These are phyloP conservation scores for Saccopteryx leptura DNA, from an alignment of 2,113 vertebrate species.

Conservation along the genomic window DNA sequence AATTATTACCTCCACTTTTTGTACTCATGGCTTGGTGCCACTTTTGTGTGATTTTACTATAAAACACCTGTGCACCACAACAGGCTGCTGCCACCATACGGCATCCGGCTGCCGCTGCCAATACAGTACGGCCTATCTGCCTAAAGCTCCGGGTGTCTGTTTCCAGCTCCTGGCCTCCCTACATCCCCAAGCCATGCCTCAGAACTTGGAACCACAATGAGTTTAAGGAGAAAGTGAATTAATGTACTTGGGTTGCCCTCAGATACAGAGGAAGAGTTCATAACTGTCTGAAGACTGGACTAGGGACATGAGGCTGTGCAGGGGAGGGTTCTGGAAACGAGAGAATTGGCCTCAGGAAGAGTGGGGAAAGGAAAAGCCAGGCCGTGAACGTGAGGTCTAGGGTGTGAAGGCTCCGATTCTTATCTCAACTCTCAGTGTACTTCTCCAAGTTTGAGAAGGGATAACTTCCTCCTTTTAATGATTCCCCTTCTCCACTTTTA, in stretches of 20 bases:
- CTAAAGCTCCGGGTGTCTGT: too few species aligned
- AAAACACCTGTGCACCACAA: too few species aligned
- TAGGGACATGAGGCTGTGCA: neutral
- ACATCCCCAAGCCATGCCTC: too few species aligned
- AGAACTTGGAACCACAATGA: neutral
- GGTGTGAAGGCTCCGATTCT: neutral
- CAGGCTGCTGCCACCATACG: too few species aligned
- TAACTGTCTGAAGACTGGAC: neutral
- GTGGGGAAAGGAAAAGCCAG: neutral
- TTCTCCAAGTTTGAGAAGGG: neutral
- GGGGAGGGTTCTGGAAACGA: neutral
- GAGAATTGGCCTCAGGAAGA: neutral
- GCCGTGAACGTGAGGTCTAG: neutral
- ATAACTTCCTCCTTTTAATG: neutral
- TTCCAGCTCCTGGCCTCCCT: too few species aligned
- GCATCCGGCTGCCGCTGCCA: too few species aligned
- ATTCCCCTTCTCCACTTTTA: neutral
- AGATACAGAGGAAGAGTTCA: neutral
- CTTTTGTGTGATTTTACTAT: too few species aligned
- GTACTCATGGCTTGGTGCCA: too few species aligned
- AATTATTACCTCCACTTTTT: too few species aligned
- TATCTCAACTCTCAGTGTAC: neutral
- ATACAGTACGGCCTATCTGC: too few species aligned
- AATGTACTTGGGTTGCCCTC: neutral
- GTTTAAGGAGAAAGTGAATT: slow-evolving; percentile 30